A percentile compares a stretch with the other conserved stretches of the same genome.
These are phyloP conservation scores for Scaptomyza flava DNA, from an alignment of 2,888 invertebrate species.

Conservation along the genomic window DNA sequence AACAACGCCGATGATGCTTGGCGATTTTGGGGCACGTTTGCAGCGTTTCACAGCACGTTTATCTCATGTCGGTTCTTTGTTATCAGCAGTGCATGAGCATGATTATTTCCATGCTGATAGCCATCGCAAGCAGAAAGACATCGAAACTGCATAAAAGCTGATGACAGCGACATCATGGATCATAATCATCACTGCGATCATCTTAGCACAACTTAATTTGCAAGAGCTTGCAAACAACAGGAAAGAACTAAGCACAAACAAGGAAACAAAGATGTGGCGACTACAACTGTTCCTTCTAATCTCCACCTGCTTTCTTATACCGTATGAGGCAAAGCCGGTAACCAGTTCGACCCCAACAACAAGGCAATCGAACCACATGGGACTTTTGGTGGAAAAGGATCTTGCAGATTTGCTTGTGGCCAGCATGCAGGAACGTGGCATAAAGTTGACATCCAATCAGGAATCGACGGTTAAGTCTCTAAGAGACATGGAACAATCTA, in stretches of 20 bases:
- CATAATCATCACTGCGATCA: constrained; percentile 47
- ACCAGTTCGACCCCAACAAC: constrained; percentile 6
- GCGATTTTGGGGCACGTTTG: constrained; percentile 57
- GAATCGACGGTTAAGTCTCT: constrained; percentile 47
- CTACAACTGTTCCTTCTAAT: constrained; percentile 66
- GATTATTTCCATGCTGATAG: constrained; percentile 19
- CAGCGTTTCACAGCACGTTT: constrained; percentile 56
- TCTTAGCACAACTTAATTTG: neutral
- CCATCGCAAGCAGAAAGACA: constrained; percentile 27
- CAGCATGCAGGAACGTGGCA: constrained; percentile 63
- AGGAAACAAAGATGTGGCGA: constrained; percentile 59
- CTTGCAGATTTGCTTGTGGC: constrained; percentile 67
- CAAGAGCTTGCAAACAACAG: neutral
- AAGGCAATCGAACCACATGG: constrained; percentile 29
- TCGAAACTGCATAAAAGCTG: constrained; percentile 42
- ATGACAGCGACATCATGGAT: constrained; percentile 2
- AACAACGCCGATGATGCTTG: constrained; percentile 24
- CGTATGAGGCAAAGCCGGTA: constrained; percentile 62
- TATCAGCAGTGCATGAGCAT: constrained; percentile 40
- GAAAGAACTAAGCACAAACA: neutral
- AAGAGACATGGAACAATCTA: constrained; percentile 31
- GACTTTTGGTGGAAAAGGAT: constrained; percentile 65
- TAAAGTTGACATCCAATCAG: constrained; percentile 39
- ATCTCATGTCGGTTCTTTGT: constrained; percentile 15
- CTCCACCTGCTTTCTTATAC: constrained; percentile 68